These are phyloP conservation scores for Lontra canadensis DNA, from an alignment of 2,113 vertebrate genomes.

Conservation along the genomic window DNA sequence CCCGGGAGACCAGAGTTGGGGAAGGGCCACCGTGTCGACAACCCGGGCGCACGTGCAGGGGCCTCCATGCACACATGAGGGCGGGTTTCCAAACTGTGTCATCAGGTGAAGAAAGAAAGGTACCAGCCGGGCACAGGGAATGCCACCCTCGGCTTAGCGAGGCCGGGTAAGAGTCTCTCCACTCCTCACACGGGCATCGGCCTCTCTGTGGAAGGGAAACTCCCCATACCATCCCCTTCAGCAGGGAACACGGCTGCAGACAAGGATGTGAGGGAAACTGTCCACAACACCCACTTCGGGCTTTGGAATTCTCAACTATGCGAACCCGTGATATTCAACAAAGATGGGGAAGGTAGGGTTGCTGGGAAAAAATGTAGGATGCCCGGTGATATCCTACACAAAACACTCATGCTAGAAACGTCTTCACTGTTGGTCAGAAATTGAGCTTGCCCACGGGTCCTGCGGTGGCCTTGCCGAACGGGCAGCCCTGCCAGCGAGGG, in stretches of 20 bases:
- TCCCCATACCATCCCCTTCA: rapidly evolving
- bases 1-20: neutral
- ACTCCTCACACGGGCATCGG: rapidly evolving
- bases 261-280: rapidly evolving
- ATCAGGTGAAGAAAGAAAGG: neutral
- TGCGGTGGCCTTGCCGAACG: rapidly evolving
- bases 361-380: rapidly evolving
- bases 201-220: neutral
- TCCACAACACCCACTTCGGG: rapidly evolving
- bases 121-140: neutral
- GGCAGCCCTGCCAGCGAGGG: neutral
- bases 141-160: rapidly evolving
- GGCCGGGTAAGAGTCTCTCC: rapidly evolving
- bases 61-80: neutral
- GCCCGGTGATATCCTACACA: rapidly evolving
- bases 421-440: neutral
- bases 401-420: neutral
- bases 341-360: neutral
- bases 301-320: neutral
- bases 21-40: rapidly evolving
- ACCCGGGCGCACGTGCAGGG: rapidly evolving
- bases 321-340: neutral
- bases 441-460: neutral
- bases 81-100: rapidly evolving
- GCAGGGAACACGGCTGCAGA: neutral